Evolutionary conservation across 2,888 invertebrate species (phyloP).

Genomic region (Noctua janthina): DNA sequence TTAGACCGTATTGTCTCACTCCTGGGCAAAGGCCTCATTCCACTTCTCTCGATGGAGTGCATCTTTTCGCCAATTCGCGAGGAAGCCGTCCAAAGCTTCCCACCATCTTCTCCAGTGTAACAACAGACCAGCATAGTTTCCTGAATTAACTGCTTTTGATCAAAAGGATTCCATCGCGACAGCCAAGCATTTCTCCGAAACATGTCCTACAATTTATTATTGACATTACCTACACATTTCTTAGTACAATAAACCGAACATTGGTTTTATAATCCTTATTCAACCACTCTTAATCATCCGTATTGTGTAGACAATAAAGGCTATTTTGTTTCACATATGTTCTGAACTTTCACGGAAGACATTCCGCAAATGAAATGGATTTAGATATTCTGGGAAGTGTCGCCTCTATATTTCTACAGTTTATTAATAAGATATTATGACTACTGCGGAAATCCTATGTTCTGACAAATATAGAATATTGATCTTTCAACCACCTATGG

Average conservation of each 20-base stretch:
- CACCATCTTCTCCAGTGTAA: background rate
- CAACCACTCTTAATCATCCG: slow-evolving; percentile 54
- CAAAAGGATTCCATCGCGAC: slow-evolving; percentile 48
- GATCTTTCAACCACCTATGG: slow-evolving; percentile 33
- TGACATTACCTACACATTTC: slow-evolving; percentile 72
- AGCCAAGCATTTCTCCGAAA: slow-evolving; percentile 59
- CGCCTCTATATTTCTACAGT: slow-evolving; percentile 65
- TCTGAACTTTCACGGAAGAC: slow-evolving; percentile 78
- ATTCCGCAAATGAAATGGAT: slow-evolving; percentile 74
- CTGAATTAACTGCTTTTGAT: slow-evolving; percentile 32
- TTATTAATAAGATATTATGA: slow-evolving; percentile 64
- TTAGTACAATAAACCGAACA: slow-evolving; percentile 71
- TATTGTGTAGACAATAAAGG: slow-evolving; percentile 35
- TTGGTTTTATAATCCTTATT: slow-evolving; percentile 65
- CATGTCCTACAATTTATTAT: slow-evolving; percentile 73
- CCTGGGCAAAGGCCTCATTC: background rate
- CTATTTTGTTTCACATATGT: slow-evolving; percentile 42
- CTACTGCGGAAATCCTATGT: slow-evolving; percentile 51
- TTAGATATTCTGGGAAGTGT: slow-evolving; percentile 80
- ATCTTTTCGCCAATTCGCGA: background rate
- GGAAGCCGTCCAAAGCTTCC: background rate
- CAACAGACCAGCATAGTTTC: slow-evolving; percentile 6
- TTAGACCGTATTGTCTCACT: background rate
- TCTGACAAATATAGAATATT: slow-evolving; percentile 42
- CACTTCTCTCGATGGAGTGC: background rate